Evolutionary conservation across 2,888 invertebrate species (phyloP).

Genomic region (Pandemis corylana): DNA sequence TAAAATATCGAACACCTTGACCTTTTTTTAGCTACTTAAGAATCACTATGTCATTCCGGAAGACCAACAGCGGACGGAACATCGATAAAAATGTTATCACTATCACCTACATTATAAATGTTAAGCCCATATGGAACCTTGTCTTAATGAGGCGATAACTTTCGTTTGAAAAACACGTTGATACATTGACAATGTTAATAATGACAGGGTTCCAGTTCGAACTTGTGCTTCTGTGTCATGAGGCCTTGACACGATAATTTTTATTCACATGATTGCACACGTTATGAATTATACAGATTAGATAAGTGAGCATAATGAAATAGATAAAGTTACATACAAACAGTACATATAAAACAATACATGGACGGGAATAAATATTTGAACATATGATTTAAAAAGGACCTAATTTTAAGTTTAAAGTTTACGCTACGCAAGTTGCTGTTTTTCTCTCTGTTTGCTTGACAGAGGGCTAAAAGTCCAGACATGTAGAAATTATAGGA

Average conservation of each 20-base stretch:
- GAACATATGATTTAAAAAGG: too few relatives aligned
- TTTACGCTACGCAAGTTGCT: too few relatives aligned
- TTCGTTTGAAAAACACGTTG: background rate
- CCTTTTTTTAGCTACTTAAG: background rate
- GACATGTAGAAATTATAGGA: too few relatives aligned
- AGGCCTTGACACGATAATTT: background rate
- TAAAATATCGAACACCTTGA: too few relatives aligned
- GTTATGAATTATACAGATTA: background rate
- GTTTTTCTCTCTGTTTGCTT: too few relatives aligned
- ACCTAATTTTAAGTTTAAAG: too few relatives aligned
- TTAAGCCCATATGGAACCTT: background rate
- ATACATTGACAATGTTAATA: background rate
- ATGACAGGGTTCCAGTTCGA: background rate
- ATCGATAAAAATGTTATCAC: background rate
- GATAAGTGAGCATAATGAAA: background rate
- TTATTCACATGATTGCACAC: background rate
- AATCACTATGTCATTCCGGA: background rate
- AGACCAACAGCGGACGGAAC: background rate
- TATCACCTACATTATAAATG: background rate
- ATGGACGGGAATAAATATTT: too few relatives aligned
- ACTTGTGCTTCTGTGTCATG: too few relatives aligned
- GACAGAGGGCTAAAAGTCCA: too few relatives aligned
- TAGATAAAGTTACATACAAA: background rate
- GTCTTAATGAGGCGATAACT: background rate
- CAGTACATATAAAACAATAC: too few relatives aligned